A percentile compares a stretch with the other conserved stretches of the same genome.
Conservation (phyloP, 2,888 invertebrate species). For the Drosophila cognata region DNA sequence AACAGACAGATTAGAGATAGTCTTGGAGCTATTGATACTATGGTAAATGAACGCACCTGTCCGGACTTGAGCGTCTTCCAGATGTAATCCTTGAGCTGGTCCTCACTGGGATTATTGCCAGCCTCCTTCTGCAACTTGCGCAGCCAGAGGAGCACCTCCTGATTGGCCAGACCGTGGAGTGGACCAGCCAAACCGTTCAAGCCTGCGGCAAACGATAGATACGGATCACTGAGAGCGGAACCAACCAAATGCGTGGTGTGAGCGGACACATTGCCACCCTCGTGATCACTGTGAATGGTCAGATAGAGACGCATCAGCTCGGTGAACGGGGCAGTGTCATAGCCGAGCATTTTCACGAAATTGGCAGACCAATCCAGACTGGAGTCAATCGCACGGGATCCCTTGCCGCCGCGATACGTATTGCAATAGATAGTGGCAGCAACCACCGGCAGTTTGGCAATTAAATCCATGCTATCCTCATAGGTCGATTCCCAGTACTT, state of each 20-base stretch:
- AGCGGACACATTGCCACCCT: constrained; percentile 96
- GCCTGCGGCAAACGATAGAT: constrained; percentile 93
- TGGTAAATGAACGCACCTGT: constrained; percentile 84
- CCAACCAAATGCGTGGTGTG: constrained; percentile 95
- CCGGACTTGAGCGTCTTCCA: constrained; percentile 97
- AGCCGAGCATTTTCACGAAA: constrained; percentile 93
- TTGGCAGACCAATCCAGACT: constrained; percentile 94
- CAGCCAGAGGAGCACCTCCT: constrained; percentile 97
- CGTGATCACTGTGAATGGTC: constrained; percentile 94
- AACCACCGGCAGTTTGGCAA: constrained; percentile 94
- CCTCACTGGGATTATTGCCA: constrained; percentile 94
- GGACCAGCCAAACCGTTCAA: constrained; percentile 95
- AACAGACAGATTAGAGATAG: not conserved
- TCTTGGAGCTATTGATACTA: not conserved
- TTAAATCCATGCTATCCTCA: constrained; percentile 94
- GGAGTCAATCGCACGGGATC: constrained; percentile 91
- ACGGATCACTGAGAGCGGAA: constrained; percentile 94
- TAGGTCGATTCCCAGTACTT: constrained; percentile 92
- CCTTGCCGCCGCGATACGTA: constrained; percentile 88
- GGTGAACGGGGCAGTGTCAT: constrained; percentile 89
- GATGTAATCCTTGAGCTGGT: constrained; percentile 97
- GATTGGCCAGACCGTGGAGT: constrained; percentile 95
- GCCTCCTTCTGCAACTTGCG: constrained; percentile 94
- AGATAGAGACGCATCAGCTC: constrained; percentile 94
- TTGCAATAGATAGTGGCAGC: constrained; percentile 95